A percentile compares a stretch with the other conserved stretches of the same genome.
These are phyloP conservation scores for Plodia interpunctella DNA, from an alignment of 1,140 invertebrate species.

Conservation along the genomic window DNA sequence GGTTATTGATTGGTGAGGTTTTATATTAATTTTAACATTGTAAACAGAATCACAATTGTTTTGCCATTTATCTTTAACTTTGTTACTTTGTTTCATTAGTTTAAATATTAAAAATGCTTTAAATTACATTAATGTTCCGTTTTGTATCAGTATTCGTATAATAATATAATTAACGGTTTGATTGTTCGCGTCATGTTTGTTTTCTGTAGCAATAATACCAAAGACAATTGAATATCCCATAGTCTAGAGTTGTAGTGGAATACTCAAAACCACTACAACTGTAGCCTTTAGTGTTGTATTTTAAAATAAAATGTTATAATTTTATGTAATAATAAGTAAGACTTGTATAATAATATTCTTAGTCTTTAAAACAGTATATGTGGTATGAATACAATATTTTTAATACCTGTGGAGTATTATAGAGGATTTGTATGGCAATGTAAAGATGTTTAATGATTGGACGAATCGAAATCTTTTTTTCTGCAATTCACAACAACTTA, in stretches of 20 bases:
- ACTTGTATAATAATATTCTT: constrained; percentile 69
- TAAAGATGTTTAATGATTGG: not conserved
- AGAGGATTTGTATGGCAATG: constrained; percentile 13
- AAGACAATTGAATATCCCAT: constrained; percentile 73
- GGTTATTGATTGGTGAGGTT: not conserved
- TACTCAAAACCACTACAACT: constrained; percentile 29
- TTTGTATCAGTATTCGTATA: constrained; percentile 64
- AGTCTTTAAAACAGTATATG: constrained; percentile 37
- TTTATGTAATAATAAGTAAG: constrained; percentile 57
- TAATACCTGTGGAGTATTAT: constrained; percentile 71
- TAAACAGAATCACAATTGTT: constrained; percentile 42
- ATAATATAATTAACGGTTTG: constrained; percentile 36
- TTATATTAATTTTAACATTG: not conserved
- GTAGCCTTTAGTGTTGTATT: constrained; percentile 54
- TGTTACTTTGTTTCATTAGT: constrained; percentile 65
- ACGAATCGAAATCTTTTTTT: constrained; percentile 15
- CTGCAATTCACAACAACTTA: constrained; percentile 44
- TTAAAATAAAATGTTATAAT: constrained; percentile 63
- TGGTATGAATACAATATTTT: constrained; percentile 61
- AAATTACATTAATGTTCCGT: constrained; percentile 62
- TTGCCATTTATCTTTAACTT: constrained; percentile 48
- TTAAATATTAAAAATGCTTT: constrained; percentile 61
- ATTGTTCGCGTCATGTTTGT: constrained; percentile 46
- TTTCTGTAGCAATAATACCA: constrained; percentile 72
- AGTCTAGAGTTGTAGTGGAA: constrained; percentile 48